A percentile compares a stretch with the other conserved stretches of the same genome.
phyloP scores from a whole-genome alignment of 2,113 vertebrate genomes.

The Muscicapa adusta region DNA sequence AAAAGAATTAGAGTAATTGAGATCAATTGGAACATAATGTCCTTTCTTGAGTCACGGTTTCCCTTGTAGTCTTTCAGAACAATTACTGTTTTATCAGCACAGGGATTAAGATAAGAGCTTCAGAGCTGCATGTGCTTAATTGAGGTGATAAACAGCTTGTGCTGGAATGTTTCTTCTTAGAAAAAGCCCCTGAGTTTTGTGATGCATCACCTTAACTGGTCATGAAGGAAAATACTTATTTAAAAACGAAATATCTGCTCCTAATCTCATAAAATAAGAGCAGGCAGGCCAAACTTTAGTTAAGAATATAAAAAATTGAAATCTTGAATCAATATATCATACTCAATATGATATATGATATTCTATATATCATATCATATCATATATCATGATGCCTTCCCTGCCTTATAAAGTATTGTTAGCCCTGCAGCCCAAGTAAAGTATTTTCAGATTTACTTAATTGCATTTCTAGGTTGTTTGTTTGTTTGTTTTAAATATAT shows the following conservation, averaged over 20 bases:
- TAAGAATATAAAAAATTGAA: not conserved
- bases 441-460: not conserved
- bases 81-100: slow-evolving; percentile 62
- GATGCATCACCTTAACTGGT: not conserved
- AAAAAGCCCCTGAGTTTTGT: not conserved
- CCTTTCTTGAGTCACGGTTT: slow-evolving; percentile 36
- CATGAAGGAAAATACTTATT: slow-evolving; percentile 46
- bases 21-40: slow-evolving; percentile 56
- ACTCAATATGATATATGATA: no score
- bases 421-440: not conserved
- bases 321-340: no score
- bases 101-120: slow-evolving; percentile 58
- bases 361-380: no score
- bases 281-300: not conserved
- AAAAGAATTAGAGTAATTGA: slow-evolving; percentile 71
- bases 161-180: not conserved
- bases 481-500: not conserved
- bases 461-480: no score
- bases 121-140: slow-evolving; percentile 31
- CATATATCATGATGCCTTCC: not conserved
- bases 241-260: not conserved
- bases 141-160: not conserved
- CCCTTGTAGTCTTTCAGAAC: slow-evolving; percentile 46
- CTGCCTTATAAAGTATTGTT: not conserved
- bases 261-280: not conserved